A percentile compares a stretch with the other conserved stretches of the same genome.
Conservation (phyloP, 2,888 invertebrate genomes). For the Choreutis nemorana region DNA sequence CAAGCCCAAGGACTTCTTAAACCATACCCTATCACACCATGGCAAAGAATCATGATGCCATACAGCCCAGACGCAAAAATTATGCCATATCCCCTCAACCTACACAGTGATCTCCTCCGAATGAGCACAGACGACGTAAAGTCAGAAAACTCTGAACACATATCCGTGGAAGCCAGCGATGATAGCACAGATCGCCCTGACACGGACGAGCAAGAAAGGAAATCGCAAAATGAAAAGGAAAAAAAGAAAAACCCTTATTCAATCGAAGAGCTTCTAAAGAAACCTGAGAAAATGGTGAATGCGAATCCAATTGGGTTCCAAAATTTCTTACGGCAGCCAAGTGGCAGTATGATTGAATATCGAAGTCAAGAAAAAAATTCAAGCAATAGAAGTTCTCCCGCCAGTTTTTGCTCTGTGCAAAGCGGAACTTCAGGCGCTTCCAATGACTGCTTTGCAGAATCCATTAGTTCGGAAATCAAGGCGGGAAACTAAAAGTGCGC, state of each 20-base stretch:
- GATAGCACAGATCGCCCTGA: constrained; percentile 66
- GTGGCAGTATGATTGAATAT: constrained; percentile 64
- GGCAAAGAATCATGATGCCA: constrained; percentile 68
- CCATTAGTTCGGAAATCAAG: constrained; percentile 44
- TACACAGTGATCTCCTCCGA: constrained; percentile 43
- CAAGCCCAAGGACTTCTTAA: constrained; percentile 55
- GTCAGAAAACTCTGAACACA: constrained; percentile 48
- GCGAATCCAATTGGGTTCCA: constrained; percentile 38
- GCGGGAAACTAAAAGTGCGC: constrained; percentile 31
- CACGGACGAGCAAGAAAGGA: constrained; percentile 40
- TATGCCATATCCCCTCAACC: constrained; percentile 40
- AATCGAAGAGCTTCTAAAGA: constrained; percentile 85
- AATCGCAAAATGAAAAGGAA: constrained; percentile 41
- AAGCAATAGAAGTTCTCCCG: constrained; percentile 53
- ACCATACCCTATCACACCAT: constrained; percentile 60
- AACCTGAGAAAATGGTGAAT: constrained; percentile 72
- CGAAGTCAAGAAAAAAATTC: constrained; percentile 32
- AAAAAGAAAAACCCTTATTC: constrained; percentile 85
- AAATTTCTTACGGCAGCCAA: constrained; percentile 64
- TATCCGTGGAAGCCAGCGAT: constrained; percentile 67
- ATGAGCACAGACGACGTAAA: constrained; percentile 48
- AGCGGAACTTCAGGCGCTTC: constrained; percentile 36
- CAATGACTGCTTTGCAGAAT: constrained; percentile 46
- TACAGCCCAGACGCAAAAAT: constrained; percentile 51
- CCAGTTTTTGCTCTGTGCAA: constrained; percentile 50